phyloP scores from a whole-genome alignment of 2,113 vertebrate genomes.

The Chloropsis cyanopogon region DNA sequence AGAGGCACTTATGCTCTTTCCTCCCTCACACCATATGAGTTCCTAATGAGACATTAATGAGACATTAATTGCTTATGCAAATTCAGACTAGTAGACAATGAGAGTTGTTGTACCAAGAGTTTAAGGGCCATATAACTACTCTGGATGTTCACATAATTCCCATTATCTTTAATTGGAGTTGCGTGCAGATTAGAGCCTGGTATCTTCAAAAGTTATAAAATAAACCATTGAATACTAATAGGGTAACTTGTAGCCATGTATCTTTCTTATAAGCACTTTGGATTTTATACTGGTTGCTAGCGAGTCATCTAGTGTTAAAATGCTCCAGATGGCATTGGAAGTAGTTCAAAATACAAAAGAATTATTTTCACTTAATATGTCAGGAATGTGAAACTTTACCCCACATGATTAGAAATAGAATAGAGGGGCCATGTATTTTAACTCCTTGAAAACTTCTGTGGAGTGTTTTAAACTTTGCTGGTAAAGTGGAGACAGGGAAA shows the following conservation, averaged over 20 bases:
- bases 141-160: constrained; percentile 21
- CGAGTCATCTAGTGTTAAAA: background rate
- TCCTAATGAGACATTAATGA: constrained; percentile 71
- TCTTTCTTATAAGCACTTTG: constrained; percentile 7
- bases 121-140: constrained; percentile 52
- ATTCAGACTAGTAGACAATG: constrained; percentile 56
- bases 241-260: background rate
- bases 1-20: background rate
- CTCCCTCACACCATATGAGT: background rate
- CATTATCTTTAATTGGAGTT: constrained; percentile 59
- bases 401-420: background rate
- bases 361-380: background rate
- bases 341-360: background rate
- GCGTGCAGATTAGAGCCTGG: background rate
- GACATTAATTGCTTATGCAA: constrained; percentile 70
- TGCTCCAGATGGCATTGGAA: constrained; percentile 29
- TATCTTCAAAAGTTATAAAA: constrained; percentile 37
- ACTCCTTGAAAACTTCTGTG: background rate
- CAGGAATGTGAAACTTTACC: background rate
- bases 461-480: background rate
- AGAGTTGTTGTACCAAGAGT: constrained; percentile 41
- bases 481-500: background rate
- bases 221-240: constrained; percentile 24
- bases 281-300: background rate
- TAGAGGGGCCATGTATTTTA: background rate